Evolutionary conservation across 2,113 vertebrate species (phyloP).

Genomic region (Pandion haliaetus): DNA sequence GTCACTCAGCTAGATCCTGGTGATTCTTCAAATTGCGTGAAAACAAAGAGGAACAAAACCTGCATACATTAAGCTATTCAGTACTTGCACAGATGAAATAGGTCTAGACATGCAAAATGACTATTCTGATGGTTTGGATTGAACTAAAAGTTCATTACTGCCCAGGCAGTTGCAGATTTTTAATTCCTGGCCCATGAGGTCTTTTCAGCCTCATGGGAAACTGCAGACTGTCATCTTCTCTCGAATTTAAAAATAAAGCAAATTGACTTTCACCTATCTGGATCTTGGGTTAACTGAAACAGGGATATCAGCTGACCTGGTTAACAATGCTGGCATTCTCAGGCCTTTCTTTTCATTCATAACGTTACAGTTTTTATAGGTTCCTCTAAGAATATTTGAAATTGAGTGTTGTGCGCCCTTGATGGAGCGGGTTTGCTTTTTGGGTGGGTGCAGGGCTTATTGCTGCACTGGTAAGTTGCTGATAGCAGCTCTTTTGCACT

Average conservation of each 20-base stretch:
- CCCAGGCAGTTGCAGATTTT: neutral
- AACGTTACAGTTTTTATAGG: neutral
- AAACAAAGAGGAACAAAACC: neutral
- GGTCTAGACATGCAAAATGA: neutral
- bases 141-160: neutral
- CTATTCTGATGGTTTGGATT: neutral
- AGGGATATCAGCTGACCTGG: neutral
- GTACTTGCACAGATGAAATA: neutral
- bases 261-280: neutral
- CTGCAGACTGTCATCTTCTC: neutral
- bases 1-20: neutral
- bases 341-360: neutral
- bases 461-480: neutral
- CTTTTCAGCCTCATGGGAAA: neutral
- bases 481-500: neutral
- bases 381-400: neutral
- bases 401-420: neutral
- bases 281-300: neutral
- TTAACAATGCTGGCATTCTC: neutral
- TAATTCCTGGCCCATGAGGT: neutral
- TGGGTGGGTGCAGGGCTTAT: neutral
- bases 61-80: neutral
- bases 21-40: neutral
- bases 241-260: neutral
- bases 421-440: neutral